phyloP scores from a whole-genome alignment of 2,113 vertebrate genomes.

The Aegotheles bennettii region DNA sequence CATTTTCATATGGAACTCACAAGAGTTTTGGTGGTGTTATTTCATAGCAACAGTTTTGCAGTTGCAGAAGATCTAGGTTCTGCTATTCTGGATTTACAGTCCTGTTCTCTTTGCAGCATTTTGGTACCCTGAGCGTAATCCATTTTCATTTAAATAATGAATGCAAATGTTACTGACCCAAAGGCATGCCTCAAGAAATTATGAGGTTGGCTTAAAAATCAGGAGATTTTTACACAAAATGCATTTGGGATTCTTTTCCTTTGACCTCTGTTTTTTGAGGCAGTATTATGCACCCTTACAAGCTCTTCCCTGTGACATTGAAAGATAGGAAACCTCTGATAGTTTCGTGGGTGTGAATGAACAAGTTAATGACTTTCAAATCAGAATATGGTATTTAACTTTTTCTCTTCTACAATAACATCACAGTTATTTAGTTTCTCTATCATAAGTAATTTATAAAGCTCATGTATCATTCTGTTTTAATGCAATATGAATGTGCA shows the following conservation, averaged over 20 bases:
- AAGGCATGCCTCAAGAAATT: background rate
- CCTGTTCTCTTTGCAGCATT: background rate
- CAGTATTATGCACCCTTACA: background rate
- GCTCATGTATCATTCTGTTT: background rate
- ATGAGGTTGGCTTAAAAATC: background rate
- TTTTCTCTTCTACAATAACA: background rate
- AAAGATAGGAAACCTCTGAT: background rate
- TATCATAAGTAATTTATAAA: background rate
- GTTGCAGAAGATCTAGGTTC: background rate
- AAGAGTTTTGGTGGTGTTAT: background rate
- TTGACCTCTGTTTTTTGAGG: background rate
- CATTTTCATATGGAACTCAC: background rate
- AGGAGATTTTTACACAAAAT: background rate
- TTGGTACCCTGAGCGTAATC: background rate
- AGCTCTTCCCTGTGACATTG: background rate
- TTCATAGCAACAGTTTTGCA: background rate
- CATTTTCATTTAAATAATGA: background rate
- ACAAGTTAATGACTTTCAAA: background rate
- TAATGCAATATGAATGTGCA: background rate
- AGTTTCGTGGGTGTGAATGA: background rate
- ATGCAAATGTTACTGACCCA: background rate
- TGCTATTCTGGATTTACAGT: background rate
- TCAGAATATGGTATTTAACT: background rate
- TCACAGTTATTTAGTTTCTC: background rate
- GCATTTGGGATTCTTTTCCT: background rate